These are phyloP conservation scores for Chrysolina haemoptera DNA, from an alignment of 2,888 invertebrate genomes.

Conservation along the genomic window DNA sequence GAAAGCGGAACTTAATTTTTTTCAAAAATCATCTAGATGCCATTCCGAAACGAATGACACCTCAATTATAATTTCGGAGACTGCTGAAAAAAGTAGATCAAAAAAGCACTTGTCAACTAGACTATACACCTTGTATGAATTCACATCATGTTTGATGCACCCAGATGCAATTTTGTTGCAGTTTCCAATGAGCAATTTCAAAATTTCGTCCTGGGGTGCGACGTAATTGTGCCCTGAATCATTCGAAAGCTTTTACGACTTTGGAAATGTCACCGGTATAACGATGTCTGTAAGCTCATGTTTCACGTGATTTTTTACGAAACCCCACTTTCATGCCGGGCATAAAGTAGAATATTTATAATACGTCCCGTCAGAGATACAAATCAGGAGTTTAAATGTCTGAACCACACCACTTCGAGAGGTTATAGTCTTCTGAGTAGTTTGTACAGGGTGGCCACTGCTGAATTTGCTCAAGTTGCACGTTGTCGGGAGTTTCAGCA, in stretches of 20 bases:
- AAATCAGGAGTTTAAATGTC: not conserved
- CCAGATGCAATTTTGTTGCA: not conserved
- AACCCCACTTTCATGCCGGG: not conserved
- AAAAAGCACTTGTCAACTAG: too few relatives aligned
- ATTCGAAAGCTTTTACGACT: conserved; percentile 16
- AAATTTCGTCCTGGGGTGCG: not conserved
- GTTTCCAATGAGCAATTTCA: not conserved
- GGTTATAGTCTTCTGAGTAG: not conserved
- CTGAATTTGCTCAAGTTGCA: not conserved
- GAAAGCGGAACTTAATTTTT: too few relatives aligned
- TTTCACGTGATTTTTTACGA: conserved; percentile 7
- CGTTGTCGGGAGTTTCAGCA: too few relatives aligned
- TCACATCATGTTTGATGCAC: not conserved
- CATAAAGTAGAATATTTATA: conserved; percentile 9
- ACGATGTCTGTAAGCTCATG: conserved; percentile 13
- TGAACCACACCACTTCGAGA: conserved; percentile 7
- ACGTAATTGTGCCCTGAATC: conserved; percentile 4
- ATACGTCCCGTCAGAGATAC: not conserved
- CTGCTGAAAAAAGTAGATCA: too few relatives aligned
- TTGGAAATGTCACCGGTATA: conserved; percentile 6
- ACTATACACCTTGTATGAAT: not conserved
- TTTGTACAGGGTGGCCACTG: not conserved
- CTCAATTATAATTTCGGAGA: too few relatives aligned
- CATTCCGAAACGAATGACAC: too few relatives aligned
- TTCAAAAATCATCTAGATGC: too few relatives aligned